Evolutionary conservation across 2,113 vertebrate species (phyloP), one percentile per base, ranked within the genome.

Genomic region (Perca schrenkii): DNA sequence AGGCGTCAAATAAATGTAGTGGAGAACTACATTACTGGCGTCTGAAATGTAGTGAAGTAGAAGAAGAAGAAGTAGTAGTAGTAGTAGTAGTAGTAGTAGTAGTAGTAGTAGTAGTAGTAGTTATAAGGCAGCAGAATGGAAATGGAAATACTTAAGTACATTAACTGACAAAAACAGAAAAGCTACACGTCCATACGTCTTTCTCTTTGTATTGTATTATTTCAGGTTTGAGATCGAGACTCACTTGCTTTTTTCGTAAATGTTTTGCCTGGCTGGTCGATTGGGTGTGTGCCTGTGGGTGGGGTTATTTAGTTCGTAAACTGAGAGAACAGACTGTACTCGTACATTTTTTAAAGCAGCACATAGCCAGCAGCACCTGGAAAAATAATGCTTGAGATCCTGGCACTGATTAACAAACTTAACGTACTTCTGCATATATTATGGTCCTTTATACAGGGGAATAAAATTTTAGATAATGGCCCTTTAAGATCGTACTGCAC

Each of bases 271-370:
- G 62, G 52, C 21, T n/a, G 36, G 25, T 58, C 0, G 46, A 16
- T 19, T 70, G 65, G 76, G 66, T 63, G 65, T 64, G 19, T 77
- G 58, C 36, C 19, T 50, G 70, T 57, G 54, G 54, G 49, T 71
- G 86, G 36, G 21, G 40, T 28, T 67, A 52, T 66, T 75, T 34
- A 34, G 34, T 4, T 63, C 25, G 16, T 72, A 13, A 79, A 67
- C 12, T 25, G 3, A 40, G 22, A 43, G 62, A 8, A 68, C 60
- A 67, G 12, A 1, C 25, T 75, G 73, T 46, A 46, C 80, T 19
- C 8, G 31, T 28, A 52, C 56, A 64, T 64, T 74, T 75, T 74
- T 22, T 5, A 74, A 77, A 74, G 56, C 11, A 0, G n/a, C 54
- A 57, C 56, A 52, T 34, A 31, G 8, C 40, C 10, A 43, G 53